Conservation (phyloP, 92 coral and sea anemone genomes). For the Actinernus sp. region DNA sequence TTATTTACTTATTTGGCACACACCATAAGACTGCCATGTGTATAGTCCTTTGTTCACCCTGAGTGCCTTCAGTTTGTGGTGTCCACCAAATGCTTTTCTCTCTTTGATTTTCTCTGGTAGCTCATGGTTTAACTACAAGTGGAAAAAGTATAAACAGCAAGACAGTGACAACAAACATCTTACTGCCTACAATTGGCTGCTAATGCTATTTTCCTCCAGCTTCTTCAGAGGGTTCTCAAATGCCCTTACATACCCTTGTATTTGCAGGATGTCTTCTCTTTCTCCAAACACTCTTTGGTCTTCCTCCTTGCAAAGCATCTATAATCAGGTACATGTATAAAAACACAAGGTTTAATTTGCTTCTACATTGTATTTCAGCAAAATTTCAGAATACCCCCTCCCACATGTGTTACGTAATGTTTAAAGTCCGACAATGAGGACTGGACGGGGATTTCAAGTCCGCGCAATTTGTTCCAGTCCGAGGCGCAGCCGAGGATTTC, state of each 20-base stretch:
- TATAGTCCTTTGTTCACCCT: constrained; percentile 83
- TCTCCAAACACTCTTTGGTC: constrained; percentile 94
- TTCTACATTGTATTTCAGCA: too few relatives aligned
- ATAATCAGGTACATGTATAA: neutral
- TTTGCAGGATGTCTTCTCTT: constrained; percentile 87
- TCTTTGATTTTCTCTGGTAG: constrained; percentile 82
- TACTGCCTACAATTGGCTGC: too few relatives aligned
- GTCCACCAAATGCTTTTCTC: constrained; percentile 97
- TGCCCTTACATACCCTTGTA: constrained; percentile 70
- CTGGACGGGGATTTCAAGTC: too few relatives aligned
- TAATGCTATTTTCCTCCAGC: too few relatives aligned
- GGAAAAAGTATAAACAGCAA: neutral
- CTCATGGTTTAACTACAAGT: constrained; percentile 72
- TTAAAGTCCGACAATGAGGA: too few relatives aligned
- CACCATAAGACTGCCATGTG: constrained; percentile 84
- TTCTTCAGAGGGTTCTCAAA: neutral
- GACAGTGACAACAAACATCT: neutral
- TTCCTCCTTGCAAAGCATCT: constrained; percentile 67
- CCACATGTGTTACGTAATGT: too few relatives aligned
- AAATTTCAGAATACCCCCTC: too few relatives aligned
- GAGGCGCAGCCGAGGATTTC: too few relatives aligned
- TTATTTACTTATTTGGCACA: too few relatives aligned
- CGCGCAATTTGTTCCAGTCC: too few relatives aligned
- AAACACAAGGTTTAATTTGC: too few relatives aligned
- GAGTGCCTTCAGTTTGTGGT: constrained; percentile 80